phyloP scores from a whole-genome alignment of 92 coral and sea anemone species.

The Bergia puertoricense region DNA sequence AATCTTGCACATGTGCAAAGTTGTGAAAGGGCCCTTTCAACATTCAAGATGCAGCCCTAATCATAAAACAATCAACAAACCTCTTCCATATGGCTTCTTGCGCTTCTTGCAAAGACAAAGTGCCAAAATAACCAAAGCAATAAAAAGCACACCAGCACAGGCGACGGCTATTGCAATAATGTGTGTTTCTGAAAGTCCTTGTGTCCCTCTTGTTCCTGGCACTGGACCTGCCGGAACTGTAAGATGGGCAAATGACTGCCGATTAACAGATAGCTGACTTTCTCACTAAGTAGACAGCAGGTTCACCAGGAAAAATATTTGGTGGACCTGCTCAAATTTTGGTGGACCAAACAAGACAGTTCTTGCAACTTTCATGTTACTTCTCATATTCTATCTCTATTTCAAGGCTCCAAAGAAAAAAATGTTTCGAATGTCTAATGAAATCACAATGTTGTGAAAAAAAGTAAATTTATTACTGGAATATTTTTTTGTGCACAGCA shows the following conservation, averaged over 20 bases:
- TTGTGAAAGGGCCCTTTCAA: too few species aligned
- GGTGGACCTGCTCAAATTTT: too few species aligned
- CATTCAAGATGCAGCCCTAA: neutral
- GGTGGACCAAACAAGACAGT: too few species aligned
- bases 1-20: too few species aligned
- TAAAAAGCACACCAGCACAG: conserved; percentile 82
- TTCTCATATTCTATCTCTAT: too few species aligned
- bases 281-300: too few species aligned
- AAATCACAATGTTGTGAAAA: too few species aligned
- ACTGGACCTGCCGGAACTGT: conserved; percentile 40
- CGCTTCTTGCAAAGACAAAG: conserved; percentile 90
- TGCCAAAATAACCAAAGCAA: conserved; percentile 73
- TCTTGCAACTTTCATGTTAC: too few species aligned
- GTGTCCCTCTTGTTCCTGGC: neutral
- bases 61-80: neutral
- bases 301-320: too few species aligned
- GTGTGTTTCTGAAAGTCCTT: conserved; percentile 56
- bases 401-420: neutral
- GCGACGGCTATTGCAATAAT: conserved; percentile 92
- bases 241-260: neutral
- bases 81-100: conserved; percentile 91
- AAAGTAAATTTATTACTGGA: too few species aligned
- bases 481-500: too few species aligned
- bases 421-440: neutral
- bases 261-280: neutral